Evolutionary conservation across 1,140 invertebrate species (phyloP).

Genomic region (Drosophila bocki): DNA sequence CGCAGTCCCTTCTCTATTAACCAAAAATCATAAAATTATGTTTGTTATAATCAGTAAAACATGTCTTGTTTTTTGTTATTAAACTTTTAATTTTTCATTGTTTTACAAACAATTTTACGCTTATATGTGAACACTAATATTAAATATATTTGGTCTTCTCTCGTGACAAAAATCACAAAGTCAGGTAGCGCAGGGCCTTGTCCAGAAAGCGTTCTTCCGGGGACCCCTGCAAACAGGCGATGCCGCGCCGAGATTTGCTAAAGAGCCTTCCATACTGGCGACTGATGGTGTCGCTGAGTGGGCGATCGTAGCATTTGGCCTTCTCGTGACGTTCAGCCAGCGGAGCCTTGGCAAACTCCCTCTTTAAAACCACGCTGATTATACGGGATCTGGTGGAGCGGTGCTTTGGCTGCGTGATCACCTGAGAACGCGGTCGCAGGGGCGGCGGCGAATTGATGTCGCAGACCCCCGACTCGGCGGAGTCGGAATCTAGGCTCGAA

Average conservation of each 20-base stretch:
- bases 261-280: conserved; percentile 29
- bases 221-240: conserved; percentile 24
- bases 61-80: neutral
- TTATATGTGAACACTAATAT: neutral
- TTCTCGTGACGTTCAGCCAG: conserved; percentile 10
- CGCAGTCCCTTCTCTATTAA: too few relatives aligned
- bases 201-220: conserved; percentile 69
- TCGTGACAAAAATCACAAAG: conserved; percentile 49
- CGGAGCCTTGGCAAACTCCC: conserved; percentile 45
- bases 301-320: conserved; percentile 10
- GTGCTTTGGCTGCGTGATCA: conserved; percentile 40
- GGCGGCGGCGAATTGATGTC: conserved; percentile 14
- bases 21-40: too few relatives aligned
- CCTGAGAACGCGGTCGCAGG: conserved; percentile 56
- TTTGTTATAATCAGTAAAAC: too few relatives aligned
- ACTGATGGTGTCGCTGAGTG: conserved; percentile 25
- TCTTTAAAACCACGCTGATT: conserved; percentile 67
- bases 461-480: conserved; percentile 65
- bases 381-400: conserved; percentile 65
- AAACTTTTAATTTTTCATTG: conserved; percentile 18
- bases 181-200: conserved; percentile 77
- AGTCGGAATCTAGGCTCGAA: conserved; percentile 47
- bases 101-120: neutral
- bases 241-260: conserved; percentile 42
- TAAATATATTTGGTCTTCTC: conserved; percentile 17